Conservation (phyloP, 2,113 vertebrate species). For the Blennius ocellaris region DNA sequence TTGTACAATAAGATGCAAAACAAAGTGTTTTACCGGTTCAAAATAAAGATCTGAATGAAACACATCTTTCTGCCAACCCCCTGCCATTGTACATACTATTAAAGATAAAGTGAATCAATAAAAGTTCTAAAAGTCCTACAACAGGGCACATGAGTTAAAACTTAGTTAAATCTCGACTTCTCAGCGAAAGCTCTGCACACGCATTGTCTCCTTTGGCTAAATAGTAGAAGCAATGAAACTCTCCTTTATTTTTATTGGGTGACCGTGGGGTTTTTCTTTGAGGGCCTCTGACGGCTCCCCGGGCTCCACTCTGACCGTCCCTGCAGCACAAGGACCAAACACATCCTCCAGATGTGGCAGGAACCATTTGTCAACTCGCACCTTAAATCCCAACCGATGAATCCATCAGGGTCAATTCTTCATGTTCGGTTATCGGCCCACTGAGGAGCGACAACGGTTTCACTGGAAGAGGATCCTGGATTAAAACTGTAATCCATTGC, state of each 20-base stretch:
- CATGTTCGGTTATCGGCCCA: constrained; percentile 59
- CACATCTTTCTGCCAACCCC: too few relatives aligned
- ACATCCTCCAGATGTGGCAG: constrained; percentile 59
- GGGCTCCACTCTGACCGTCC: constrained; percentile 42
- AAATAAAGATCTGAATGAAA: too few relatives aligned
- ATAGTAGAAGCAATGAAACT: constrained; percentile 57
- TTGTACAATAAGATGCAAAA: too few relatives aligned
- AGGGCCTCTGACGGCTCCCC: constrained; percentile 55
- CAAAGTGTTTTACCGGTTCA: too few relatives aligned
- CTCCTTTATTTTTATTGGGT: constrained; percentile 65
- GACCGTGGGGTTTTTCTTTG: constrained; percentile 31
- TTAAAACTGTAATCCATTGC: constrained; percentile 53
- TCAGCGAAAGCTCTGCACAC: too few relatives aligned
- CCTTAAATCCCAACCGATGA: constrained; percentile 8
- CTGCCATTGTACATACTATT: too few relatives aligned
- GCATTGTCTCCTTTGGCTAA: constrained; percentile 41
- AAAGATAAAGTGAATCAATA: too few relatives aligned
- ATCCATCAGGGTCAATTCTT: constrained; percentile 28
- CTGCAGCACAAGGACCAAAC: constrained; percentile 48
- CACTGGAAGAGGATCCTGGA: constrained; percentile 21
- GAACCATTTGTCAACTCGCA: constrained; percentile 10
- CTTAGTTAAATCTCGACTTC: too few relatives aligned
- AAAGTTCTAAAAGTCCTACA: neutral
- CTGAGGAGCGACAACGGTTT: neutral
- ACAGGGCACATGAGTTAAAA: constrained; percentile 4